Evolutionary conservation across 2,888 invertebrate species (phyloP).

Genomic region (Chloroclystis v-ata): DNA sequence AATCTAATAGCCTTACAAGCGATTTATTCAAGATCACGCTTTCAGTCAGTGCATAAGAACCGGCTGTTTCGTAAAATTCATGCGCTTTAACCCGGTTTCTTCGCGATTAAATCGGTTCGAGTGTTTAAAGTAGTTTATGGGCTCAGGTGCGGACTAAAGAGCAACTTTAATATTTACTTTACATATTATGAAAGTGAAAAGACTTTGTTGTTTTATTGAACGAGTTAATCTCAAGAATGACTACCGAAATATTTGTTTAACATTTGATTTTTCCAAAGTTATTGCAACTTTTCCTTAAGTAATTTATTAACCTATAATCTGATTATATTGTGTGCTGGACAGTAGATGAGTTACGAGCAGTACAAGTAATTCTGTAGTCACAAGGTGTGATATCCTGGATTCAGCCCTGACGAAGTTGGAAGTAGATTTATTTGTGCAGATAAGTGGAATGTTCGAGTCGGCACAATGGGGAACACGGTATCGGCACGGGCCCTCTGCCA

Average conservation of each 20-base stretch:
- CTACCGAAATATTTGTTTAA: no score
- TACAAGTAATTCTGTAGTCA: no score
- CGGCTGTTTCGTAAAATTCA: conserved; percentile 22
- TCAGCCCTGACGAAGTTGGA: conserved; percentile 9
- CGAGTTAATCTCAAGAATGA: no score
- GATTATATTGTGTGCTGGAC: no score
- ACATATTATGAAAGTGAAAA: background rate
- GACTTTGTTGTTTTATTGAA: no score
- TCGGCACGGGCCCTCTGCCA: background rate
- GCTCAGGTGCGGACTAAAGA: conserved; percentile 9
- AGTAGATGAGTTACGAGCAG: no score
- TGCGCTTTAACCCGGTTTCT: conserved; percentile 34
- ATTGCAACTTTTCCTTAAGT: no score
- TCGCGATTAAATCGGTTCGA: conserved; percentile 41
- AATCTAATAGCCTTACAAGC: no score
- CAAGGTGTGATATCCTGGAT: background rate
- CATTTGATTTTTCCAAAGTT: no score
- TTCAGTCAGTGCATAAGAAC: conserved; percentile 2
- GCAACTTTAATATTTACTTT: background rate
- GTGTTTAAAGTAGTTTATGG: conserved; percentile 44
- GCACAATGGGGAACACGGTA: conserved; percentile 18
- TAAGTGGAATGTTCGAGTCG: conserved; percentile 33
- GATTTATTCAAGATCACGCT: background rate
- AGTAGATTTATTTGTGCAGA: conserved; percentile 40
- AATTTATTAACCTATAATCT: no score